Base-by-base conservation (phyloP, 2,888 invertebrate genomes). In the Megaustenia siamemsis region DNA sequence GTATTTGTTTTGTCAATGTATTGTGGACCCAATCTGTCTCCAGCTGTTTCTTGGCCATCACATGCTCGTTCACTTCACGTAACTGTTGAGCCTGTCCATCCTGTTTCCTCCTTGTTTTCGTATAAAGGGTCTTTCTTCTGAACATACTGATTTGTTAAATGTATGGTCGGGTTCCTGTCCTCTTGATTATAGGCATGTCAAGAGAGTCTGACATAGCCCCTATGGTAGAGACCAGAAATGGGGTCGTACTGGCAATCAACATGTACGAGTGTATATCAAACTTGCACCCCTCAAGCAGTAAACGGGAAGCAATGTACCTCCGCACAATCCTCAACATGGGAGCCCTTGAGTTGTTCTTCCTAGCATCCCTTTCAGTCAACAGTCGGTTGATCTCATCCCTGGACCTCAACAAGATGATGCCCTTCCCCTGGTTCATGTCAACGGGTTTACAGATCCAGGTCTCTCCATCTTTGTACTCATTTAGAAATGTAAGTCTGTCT, bases 91-190 rank as follows among this genome's bases (percentile, higher is more conserved):
- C 87, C 92, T 93, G 60, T 93, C 94, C 94, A 94, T 0, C 93
- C 93, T 21, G 94, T 94, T 83, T 93, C 93, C 83, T 94, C 94
- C 87, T 94, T 94, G 68, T 91, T 88, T 4, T 93, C 92, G 86
- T 94, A 94, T 21, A 87, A 87, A 0, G 93, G 93, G 82, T 93
- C 93, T 86, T 93, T 93, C 89, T 93, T 94, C 90, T 94, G 94
- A 68, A 94, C 91, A 89, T 90, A 94, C 93, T 94, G 94, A 89
- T 94, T 94, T n/a, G 94, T 94, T 38, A 94, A 90, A 89, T 94
- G 94, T 28, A 93, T 92, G 38, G 90, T 90, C 32, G 94, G 90
- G 84, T 94, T 93, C 1, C 89, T 88, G 82, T 92, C 92, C 28
- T 93, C 90, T 28, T 90, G 89, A 60, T 92, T 90, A 85, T 94